Base-by-base conservation (phyloP, 2,113 vertebrate species). In the Microcebus griseorufus region DNA sequence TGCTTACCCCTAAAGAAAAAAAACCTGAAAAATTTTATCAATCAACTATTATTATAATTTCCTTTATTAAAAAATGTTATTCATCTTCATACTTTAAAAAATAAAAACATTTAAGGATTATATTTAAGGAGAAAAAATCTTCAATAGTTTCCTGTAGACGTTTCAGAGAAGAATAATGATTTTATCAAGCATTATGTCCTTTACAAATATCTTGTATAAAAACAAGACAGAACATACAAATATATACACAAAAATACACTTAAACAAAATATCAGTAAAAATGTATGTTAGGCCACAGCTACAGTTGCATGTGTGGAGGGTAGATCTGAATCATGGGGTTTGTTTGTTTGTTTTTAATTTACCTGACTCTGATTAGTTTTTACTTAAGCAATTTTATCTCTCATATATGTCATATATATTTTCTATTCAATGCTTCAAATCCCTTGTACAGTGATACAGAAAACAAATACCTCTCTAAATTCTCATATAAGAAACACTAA, bases 391-490 rank as follows among this genome's bases (percentile, higher is more conserved):
- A 75, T 45, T 48, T 32, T 76, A 48, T 64, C 20, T 55, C 45
- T 14, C 14, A 17, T 16, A 29, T 29, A 16, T 90, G 89, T 82
- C 42, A 72, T 10, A 84, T 75, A 32, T 60, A 94, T 55, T 73
- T 6, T 32, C n/a, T 79, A 5, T 69, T 95, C 62, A 6, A 81
- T 78, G 14, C 7, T 64, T 64, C 51, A 88, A 91, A 89, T 51
- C 37, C n/a, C 92, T 48, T 88, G 42, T 39, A 72, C 12, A 90
- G 39, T 81, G 23, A 88, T 62, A 3, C 1, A 80, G 51, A 84
- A 97, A 88, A 85, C 22, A 95, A 64, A 10, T 80, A 84, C 20
- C 34, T 95, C 65, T 96, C 81, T 86, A 89, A 64, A 85, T 17
- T 90, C 70, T 95, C 89, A 81, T 29, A 17, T 45, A 81, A 83